These are phyloP conservation scores for Campylomormyrus numenius DNA, from an alignment of 2,113 vertebrate species.

Conservation along the genomic window DNA sequence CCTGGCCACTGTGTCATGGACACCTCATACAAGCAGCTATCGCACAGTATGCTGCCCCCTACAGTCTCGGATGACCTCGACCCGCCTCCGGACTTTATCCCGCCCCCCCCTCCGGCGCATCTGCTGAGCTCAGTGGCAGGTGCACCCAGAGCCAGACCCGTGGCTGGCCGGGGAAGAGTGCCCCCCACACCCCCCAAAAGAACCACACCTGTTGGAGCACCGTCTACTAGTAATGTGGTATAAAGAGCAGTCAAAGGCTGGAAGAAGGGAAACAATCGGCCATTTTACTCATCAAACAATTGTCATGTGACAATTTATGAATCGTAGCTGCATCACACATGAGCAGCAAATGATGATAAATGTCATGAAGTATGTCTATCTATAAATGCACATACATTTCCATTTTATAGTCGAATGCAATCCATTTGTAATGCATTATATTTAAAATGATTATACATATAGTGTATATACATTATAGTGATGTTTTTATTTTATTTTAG, in stretches of 20 bases:
- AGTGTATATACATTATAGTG: background rate
- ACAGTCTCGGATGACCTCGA: background rate
- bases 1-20: background rate
- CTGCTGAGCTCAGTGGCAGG: background rate
- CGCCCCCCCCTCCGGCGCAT: background rate
- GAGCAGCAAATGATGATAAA: background rate
- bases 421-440: background rate
- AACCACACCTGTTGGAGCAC: background rate
- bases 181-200: constrained; percentile 1
- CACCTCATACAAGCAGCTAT: background rate
- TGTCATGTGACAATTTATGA: background rate
- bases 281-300: background rate
- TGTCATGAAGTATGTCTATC: background rate
- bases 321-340: background rate
- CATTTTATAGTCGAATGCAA: background rate
- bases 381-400: background rate
- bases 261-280: background rate
- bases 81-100: background rate
- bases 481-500: background rate
- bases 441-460: background rate
- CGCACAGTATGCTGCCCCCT: background rate
- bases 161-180: background rate
- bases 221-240: background rate
- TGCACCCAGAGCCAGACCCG: background rate
- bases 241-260: background rate